A percentile compares a stretch with the other conserved stretches of the same genome.
Evolutionary conservation across 1,140 invertebrate species (phyloP).

Genomic region (Rhopalosiphum padi): DNA sequence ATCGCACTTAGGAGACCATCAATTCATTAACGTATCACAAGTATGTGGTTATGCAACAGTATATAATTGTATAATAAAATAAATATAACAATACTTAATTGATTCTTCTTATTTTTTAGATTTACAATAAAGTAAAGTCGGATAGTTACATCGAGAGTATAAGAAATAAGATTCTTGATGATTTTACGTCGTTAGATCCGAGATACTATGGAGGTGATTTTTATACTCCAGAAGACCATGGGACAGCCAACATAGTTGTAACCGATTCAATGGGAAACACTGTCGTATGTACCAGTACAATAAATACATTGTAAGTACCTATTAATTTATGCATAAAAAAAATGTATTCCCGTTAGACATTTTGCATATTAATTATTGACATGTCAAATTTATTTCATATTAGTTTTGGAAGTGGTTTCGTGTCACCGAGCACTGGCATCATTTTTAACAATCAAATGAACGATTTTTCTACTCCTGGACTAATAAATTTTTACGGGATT

Average conservation of each 20-base stretch:
- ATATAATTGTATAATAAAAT: not conserved
- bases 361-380: not conserved
- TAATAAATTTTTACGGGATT: constrained; percentile 78
- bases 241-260: constrained; percentile 87
- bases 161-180: constrained; percentile 72
- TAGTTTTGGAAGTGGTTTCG: constrained; percentile 78
- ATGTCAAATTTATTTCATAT: constrained; percentile 59
- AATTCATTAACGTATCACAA: constrained; percentile 63
- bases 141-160: constrained; percentile 71
- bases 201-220: constrained; percentile 75
- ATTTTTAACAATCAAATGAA: constrained; percentile 96
- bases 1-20: constrained; percentile 84
- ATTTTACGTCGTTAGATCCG: constrained; percentile 73
- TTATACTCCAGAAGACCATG: constrained; percentile 70
- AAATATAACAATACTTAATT: not conserved
- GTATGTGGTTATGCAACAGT: constrained; percentile 36
- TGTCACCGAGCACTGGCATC: constrained; percentile 81
- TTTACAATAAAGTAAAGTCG: constrained; percentile 66
- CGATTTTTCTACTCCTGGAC: constrained; percentile 86
- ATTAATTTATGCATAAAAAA: not conserved
- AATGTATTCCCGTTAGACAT: too few relatives aligned
- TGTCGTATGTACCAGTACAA: constrained; percentile 85
- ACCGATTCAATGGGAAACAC: constrained; percentile 85
- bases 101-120: not conserved
- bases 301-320: constrained; percentile 53